phyloP scores from a whole-genome alignment of 2,888 invertebrate species.

The Eupithecia pulchellata region DNA sequence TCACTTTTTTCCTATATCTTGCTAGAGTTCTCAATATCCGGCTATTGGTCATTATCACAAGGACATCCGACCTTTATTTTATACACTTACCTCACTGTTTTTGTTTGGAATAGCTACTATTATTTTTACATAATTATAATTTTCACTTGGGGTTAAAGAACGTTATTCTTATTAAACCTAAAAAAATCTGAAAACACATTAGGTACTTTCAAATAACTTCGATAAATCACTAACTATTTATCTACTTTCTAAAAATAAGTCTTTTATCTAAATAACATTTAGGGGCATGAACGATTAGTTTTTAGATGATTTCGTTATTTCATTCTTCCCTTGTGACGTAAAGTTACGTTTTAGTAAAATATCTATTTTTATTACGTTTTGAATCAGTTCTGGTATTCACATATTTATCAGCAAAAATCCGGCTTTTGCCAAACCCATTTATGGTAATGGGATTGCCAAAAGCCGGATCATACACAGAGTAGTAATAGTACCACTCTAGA shows the following conservation, averaged over 20 bases:
- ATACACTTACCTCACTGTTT: background rate
- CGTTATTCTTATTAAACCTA: background rate
- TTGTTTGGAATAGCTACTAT: background rate
- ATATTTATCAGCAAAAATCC: background rate
- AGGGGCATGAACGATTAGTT: background rate
- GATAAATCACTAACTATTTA: background rate
- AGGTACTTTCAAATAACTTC: too few species aligned
- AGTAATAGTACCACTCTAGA: conserved; percentile 35
- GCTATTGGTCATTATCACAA: conserved; percentile 9
- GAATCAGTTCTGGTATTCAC: background rate
- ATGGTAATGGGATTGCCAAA: background rate
- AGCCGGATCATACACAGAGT: background rate
- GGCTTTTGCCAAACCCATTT: conserved; percentile 7
- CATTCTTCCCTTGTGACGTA: background rate
- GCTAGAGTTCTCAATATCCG: conserved; percentile 14
- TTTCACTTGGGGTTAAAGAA: background rate
- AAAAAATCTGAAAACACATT: background rate
- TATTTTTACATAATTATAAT: background rate
- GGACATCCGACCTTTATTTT: background rate
- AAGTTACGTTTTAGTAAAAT: background rate
- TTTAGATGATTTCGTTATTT: background rate
- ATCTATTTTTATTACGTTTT: background rate
- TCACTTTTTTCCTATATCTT: conserved; percentile 42
- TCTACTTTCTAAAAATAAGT: background rate
- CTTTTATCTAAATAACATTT: background rate